Percentiles rank a stretch among this genome's conserved stretches.
Evolutionary conservation across 2,888 invertebrate genomes (phyloP).

Genomic region (Stenchaetothrips biformis): DNA sequence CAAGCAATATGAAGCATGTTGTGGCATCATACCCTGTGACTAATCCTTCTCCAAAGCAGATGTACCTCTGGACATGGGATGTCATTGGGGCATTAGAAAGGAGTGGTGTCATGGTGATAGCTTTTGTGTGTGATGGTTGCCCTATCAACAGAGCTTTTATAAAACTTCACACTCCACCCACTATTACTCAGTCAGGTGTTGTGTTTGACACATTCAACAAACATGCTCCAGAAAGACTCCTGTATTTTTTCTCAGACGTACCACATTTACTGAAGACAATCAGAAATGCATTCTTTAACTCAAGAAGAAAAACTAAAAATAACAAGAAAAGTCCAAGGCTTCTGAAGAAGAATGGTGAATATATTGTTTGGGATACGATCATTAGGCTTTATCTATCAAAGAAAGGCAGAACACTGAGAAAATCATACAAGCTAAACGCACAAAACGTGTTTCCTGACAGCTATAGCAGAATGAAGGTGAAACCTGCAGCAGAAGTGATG

Average conservation of each 20-base stretch:
- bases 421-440: neutral
- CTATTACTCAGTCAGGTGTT: neutral
- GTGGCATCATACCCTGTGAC: neutral
- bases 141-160: neutral
- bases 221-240: neutral
- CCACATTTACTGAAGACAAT: slow-evolving; percentile 1
- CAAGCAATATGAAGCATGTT: slow-evolving; percentile 2
- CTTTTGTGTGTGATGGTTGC: neutral
- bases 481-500: neutral
- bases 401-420: neutral
- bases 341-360: neutral
- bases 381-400: neutral
- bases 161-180: neutral
- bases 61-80: neutral
- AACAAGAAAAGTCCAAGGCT: neutral
- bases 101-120: neutral
- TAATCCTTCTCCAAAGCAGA: neutral
- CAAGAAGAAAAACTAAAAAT: neutral
- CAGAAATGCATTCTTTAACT: neutral
- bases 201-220: neutral
- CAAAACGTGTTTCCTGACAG: neutral
- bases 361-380: neutral
- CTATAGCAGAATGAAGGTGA: slow-evolving; percentile 4
- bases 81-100: neutral
- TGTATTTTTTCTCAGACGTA: neutral